A percentile compares a stretch with the other conserved stretches of the same genome.
Evolutionary conservation across 2,888 invertebrate genomes (phyloP).

Genomic region (Ennomos fuscantarius): DNA sequence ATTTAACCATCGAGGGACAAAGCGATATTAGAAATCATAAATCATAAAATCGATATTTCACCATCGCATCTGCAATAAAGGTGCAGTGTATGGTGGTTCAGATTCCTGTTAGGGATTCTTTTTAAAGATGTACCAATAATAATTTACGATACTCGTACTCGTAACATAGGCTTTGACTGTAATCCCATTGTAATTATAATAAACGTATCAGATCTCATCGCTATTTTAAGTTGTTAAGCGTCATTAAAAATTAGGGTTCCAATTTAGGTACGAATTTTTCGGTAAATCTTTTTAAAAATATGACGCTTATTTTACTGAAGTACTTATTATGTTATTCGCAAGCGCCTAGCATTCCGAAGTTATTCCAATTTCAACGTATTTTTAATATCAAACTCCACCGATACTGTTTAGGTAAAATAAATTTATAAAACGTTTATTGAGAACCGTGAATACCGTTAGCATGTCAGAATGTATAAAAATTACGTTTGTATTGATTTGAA

Average conservation of each 20-base stretch:
- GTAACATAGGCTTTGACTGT: conserved; percentile 1
- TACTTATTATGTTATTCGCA: conserved; percentile 32
- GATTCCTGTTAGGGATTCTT: too few relatives aligned
- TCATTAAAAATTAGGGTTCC: conserved; percentile 50
- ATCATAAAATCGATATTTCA: too few relatives aligned
- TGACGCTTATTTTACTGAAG: conserved; percentile 5
- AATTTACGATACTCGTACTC: too few relatives aligned
- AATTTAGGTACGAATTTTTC: background rate
- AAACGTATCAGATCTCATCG: conserved; percentile 64
- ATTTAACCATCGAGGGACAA: too few relatives aligned
- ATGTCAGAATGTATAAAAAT: conserved; percentile 48
- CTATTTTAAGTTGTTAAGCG: conserved; percentile 57
- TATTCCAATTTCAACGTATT: conserved; percentile 53
- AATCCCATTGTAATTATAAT: conserved; percentile 6
- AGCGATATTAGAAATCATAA: too few relatives aligned
- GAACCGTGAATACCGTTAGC: conserved; percentile 67
- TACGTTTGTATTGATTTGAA: conserved; percentile 54
- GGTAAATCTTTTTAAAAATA: conserved; percentile 13
- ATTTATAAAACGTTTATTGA: conserved; percentile 32
- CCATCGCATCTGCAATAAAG: too few relatives aligned
- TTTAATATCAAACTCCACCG: conserved; percentile 60
- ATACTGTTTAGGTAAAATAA: conserved; percentile 56
- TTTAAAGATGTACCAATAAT: too few relatives aligned
- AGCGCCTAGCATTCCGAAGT: conserved; percentile 67
- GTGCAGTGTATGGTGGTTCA: too few relatives aligned